Evolutionary conservation across 2,797 vertebrate species (phyloP).

Genomic region (Brachyalestes nurse): DNA sequence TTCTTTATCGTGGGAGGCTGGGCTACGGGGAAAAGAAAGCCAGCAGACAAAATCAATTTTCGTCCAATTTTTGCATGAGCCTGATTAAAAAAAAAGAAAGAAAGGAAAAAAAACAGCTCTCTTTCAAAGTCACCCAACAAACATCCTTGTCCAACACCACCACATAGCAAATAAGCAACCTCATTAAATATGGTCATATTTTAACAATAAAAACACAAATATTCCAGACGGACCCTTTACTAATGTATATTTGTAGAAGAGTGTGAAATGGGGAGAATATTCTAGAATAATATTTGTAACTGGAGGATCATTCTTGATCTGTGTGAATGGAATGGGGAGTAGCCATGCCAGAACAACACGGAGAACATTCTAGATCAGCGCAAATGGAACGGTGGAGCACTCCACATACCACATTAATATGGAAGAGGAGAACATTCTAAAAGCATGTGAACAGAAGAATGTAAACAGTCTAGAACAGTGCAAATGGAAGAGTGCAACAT

Average conservation of each 20-base stretch:
- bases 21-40: slow-evolving; percentile 30
- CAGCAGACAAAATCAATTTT: slow-evolving; percentile 34
- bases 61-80: slow-evolving; percentile 6
- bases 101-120: no score
- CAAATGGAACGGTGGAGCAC: no score
- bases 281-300: neutral
- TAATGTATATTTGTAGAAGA: no score
- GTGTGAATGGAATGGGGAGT: neutral
- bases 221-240: no score
- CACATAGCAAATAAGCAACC: neutral
- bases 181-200: neutral
- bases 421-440: no score
- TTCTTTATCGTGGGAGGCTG: neutral
- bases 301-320: neutral
- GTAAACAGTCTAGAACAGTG: no score
- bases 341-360: neutral
- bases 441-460: no score
- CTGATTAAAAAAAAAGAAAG: neutral
- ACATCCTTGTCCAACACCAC: neutral
- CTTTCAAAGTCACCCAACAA: neutral
- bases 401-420: no score
- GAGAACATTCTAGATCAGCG: neutral
- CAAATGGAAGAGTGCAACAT: no score
- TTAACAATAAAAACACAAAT: neutral
- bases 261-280: neutral